Percentiles rank a stretch among this genome's conserved stretches.
phyloP scores from a whole-genome alignment of 92 coral and sea anemone genomes.

The Phenganax stokvisi region DNA sequence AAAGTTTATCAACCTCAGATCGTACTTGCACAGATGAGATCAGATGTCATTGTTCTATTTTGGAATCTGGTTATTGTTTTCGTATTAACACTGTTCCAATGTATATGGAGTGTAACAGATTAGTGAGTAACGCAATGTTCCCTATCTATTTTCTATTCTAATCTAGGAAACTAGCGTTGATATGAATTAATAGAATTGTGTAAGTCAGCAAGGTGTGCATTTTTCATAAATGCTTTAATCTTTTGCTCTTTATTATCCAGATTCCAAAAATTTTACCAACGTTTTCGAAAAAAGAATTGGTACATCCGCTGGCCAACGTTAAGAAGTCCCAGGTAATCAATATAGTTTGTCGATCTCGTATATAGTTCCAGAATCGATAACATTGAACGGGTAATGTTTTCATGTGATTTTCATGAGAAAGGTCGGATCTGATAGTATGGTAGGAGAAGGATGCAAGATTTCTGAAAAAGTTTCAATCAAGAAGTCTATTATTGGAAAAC shows the following conservation, averaged over 20 bases:
- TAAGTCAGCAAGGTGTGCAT: too few species aligned
- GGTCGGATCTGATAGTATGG: conserved; percentile 98
- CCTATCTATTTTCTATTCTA: not conserved
- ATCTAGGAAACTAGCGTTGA: not conserved
- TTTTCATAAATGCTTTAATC: too few species aligned
- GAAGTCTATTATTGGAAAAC: conserved; percentile 92
- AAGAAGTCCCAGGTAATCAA: conserved; percentile 81
- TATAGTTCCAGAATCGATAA: too few species aligned
- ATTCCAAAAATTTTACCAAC: conserved; percentile 67
- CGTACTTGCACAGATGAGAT: conserved; percentile 59
- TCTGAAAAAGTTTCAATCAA: conserved; percentile 95
- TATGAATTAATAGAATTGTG: not conserved
- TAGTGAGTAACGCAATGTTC: conserved; percentile 45
- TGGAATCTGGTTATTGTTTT: conserved; percentile 68
- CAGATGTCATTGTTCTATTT: conserved; percentile 77
- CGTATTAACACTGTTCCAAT: conserved; percentile 77
- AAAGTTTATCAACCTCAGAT: conserved; percentile 75
- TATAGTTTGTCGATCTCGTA: not conserved
- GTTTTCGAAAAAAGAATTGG: conserved; percentile 66
- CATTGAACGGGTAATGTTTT: not conserved
- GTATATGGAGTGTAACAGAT: conserved; percentile 89
- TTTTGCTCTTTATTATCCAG: conserved; percentile 36
- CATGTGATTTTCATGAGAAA: conserved; percentile 2
- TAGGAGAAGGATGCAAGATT: conserved; percentile 79
- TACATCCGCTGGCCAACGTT: conserved; percentile 74